Evolutionary conservation across 2,113 vertebrate species (phyloP), one percentile per base, ranked within the genome.

Genomic region (Meles meles): DNA sequence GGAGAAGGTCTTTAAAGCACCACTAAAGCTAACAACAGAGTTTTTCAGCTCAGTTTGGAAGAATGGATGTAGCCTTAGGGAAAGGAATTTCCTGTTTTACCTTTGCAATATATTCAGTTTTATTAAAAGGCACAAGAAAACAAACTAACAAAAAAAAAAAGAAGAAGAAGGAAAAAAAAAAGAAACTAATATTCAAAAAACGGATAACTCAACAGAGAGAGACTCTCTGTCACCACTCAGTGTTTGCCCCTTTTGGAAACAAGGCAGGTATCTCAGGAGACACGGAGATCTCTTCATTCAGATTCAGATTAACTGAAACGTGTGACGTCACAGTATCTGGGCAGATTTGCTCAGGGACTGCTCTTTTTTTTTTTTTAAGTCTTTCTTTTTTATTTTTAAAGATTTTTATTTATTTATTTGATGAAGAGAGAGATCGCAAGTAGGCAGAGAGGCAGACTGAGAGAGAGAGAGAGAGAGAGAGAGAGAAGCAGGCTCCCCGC

Each of bases 41-140:
- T 86, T 92, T 81, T 94, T 82, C 49, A 59, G 29, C 42, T 77
- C 52, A 9, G 1, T 4, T 82, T 55, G 67, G 47, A 85, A 96
- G 57, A 79, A 86, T 55, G 44, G 44, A n/a, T 3, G 15, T 25
- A 90, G 31, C 13, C 31, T 55, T 15, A 34, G 14, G 34, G 59
- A 87, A 83, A 93, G n/a, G 29, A 89, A 96, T 25, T 82, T 96
- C 59, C 79, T 74, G 31, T 69, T 86, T 93, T 67, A 86, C n/a
- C 47, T 49, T 69, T 87, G 42, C 34, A 88, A 67, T 96, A 42
- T 59, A 59, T 87, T 95, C 31, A 42, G 20, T 9, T 90, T 91
- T 90, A 39, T 63, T 4, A 71, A 61, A 93, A 44, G 47, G 47
- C 79, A 44, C 0, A 6, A 34, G 59, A 52, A 67, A 87, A 80